Evolutionary conservation across 2,113 vertebrate species (phyloP).

Genomic region (Lophochroa leadbeateri): DNA sequence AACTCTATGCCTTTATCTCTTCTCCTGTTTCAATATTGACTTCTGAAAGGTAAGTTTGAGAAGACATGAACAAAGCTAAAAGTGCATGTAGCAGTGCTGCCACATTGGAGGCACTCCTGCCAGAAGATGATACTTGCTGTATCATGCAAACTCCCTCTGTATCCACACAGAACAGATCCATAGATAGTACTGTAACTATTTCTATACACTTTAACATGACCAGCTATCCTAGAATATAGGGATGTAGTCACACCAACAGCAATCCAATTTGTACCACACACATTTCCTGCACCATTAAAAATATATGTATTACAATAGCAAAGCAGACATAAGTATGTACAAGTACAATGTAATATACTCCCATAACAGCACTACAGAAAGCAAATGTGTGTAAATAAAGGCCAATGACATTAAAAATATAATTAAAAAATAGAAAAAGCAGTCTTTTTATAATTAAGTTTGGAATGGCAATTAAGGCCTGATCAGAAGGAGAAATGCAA

Average conservation of each 20-base stretch:
- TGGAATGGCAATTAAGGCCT: conserved; percentile 11
- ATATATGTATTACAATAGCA: not conserved
- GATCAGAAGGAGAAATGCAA: conserved; percentile 12
- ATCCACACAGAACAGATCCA: not conserved
- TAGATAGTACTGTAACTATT: not conserved
- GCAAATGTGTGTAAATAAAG: not conserved
- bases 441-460: not conserved
- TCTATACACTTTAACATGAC: not conserved
- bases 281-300: not conserved
- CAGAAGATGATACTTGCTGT: not conserved
- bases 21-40: not conserved
- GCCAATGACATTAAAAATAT: not conserved
- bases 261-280: not conserved
- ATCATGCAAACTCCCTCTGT: not conserved
- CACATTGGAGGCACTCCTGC: not conserved
- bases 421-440: not conserved
- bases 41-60: not conserved
- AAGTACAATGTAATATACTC: not conserved
- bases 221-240: not conserved
- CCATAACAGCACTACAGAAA: not conserved
- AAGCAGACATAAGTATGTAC: not conserved
- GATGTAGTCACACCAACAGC: not conserved
- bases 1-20: not conserved
- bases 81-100: not conserved
- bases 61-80: not conserved